phyloP scores from a whole-genome alignment of 2,888 invertebrate genomes.

The Protodeltote pygarga region DNA sequence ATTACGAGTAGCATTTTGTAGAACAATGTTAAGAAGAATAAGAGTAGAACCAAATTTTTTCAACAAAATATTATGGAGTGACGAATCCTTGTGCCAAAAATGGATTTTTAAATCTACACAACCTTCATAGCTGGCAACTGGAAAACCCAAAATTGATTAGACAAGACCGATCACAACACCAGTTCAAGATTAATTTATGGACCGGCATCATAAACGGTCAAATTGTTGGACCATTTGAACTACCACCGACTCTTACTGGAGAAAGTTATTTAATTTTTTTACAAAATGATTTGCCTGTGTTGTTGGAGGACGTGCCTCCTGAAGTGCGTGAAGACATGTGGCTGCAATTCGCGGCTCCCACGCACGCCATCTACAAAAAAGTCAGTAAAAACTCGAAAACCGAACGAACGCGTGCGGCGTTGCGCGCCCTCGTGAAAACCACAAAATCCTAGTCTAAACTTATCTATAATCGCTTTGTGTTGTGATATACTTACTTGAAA shows the following conservation, averaged over 20 bases:
- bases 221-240: too few species aligned
- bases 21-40: neutral
- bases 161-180: too few species aligned
- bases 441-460: too few species aligned
- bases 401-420: too few species aligned
- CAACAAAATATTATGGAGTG: neutral
- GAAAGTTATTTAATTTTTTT: neutral
- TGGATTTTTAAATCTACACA: neutral
- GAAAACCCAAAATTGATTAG: neutral
- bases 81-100: neutral
- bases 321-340: constrained; percentile 12
- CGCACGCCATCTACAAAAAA: too few species aligned
- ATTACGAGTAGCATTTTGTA: neutral
- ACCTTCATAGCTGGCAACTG: neutral
- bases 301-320: neutral
- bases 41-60: neutral
- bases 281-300: neutral
- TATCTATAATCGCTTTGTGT: too few species aligned
- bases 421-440: too few species aligned
- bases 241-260: neutral
- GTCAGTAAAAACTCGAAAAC: too few species aligned
- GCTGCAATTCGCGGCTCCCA: constrained; percentile 15
- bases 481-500: too few species aligned
- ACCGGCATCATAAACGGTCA: too few species aligned
- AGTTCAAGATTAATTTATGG: neutral